phyloP scores from a whole-genome alignment of 2,113 vertebrate genomes.

The Mormyrus lacerda region DNA sequence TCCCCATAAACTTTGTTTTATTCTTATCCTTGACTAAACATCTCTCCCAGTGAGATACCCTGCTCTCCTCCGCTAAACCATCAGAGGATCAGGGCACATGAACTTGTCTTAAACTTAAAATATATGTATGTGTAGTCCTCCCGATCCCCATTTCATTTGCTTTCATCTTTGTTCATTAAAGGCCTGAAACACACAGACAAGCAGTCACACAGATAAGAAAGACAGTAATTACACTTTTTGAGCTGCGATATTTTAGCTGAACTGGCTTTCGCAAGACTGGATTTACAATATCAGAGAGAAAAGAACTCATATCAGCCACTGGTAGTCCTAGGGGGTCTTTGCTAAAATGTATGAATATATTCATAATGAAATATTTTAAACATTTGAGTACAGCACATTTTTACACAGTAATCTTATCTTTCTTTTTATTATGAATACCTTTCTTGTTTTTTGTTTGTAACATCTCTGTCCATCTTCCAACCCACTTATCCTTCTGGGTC shows the following conservation, averaged over 20 bases:
- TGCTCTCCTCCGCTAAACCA: neutral
- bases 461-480: no score
- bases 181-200: conserved; percentile 39
- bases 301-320: neutral
- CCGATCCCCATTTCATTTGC: conserved; percentile 19
- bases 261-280: conserved; percentile 46
- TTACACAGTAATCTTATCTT: neutral
- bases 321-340: neutral
- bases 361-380: neutral
- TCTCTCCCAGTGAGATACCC: neutral
- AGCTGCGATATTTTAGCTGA: conserved; percentile 48
- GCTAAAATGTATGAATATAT: neutral
- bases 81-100: neutral
- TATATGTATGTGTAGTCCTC: neutral
- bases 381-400: neutral
- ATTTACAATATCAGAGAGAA: conserved; percentile 12
- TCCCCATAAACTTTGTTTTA: neutral
- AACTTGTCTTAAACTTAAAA: neutral
- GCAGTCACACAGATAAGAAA: conserved; percentile 55
- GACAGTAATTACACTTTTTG: conserved; percentile 57
- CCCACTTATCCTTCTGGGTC: no score
- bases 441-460: neutral
- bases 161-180: conserved; percentile 47
- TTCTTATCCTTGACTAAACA: conserved; percentile 1
- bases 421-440: neutral